Conservation (phyloP, 2,797 vertebrate species). For the Momotus momota region DNA sequence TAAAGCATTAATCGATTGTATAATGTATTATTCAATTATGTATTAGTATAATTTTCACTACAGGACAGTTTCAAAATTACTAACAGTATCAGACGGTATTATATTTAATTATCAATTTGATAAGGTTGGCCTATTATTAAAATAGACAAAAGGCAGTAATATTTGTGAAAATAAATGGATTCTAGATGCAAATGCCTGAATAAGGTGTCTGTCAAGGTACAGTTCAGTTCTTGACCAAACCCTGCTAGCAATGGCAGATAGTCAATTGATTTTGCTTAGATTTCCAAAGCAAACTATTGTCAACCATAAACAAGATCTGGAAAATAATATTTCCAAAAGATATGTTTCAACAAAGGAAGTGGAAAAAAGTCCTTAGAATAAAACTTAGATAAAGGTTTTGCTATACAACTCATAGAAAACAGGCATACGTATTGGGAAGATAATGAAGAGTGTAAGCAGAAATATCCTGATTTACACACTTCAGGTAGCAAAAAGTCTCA, state of each 20-base stretch:
- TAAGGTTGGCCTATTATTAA: background rate
- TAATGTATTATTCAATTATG: background rate
- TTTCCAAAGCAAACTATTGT: background rate
- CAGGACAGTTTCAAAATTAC: background rate
- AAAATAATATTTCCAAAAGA: background rate
- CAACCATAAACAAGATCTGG: background rate
- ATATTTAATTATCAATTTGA: background rate
- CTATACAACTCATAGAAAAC: accelerated
- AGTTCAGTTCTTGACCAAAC: background rate
- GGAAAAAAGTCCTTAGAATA: background rate
- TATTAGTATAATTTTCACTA: background rate
- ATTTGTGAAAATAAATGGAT: background rate
- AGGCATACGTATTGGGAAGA: background rate
- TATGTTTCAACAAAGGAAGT: background rate
- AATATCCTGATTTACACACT: background rate
- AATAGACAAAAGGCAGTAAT: background rate
- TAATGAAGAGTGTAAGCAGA: background rate
- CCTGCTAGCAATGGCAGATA: background rate
- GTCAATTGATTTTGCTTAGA: background rate
- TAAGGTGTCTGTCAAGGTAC: background rate
- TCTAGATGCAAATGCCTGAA: background rate
- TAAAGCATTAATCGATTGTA: background rate
- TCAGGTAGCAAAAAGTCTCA: background rate
- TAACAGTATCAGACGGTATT: background rate
- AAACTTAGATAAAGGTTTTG: background rate